phyloP scores from a whole-genome alignment of 2,888 invertebrate genomes.

The Alentia gelatinosa region DNA sequence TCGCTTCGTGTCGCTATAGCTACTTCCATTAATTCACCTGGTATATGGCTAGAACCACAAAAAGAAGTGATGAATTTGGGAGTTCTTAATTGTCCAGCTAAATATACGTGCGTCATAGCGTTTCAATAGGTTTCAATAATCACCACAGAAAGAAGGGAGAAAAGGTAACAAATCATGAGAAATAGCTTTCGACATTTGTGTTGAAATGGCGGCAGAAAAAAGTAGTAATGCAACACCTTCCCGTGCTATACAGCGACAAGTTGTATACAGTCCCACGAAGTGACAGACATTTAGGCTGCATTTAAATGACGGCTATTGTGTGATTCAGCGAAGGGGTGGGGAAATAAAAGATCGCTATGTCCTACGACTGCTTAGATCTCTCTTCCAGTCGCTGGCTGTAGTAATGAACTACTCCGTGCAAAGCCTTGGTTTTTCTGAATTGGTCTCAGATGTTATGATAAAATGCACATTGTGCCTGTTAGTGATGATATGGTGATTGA shows the following conservation, averaged over 20 bases:
- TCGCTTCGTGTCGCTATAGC: neutral
- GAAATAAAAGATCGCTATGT: neutral
- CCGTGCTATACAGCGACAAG: too few relatives aligned
- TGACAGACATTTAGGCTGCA: neutral
- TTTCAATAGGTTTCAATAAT: neutral
- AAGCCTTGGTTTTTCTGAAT: neutral
- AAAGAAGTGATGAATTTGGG: neutral
- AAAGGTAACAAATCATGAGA: too few relatives aligned
- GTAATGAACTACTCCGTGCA: neutral
- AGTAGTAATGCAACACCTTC: neutral
- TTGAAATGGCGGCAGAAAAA: too few relatives aligned
- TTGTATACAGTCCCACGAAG: neutral
- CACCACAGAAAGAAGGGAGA: too few relatives aligned
- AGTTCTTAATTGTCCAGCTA: neutral
- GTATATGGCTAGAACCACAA: neutral
- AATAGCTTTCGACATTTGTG: too few relatives aligned
- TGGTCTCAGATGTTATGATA: slow-evolving; percentile 4
- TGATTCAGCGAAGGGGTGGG: neutral
- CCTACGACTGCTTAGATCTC: neutral
- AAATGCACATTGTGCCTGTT: neutral
- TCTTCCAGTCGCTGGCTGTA: neutral
- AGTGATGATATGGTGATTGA: neutral
- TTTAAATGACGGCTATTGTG: neutral
- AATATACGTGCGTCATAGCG: neutral
- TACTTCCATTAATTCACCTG: neutral